A percentile compares a stretch with the other conserved stretches of the same genome.
Conservation (phyloP, 2,797 vertebrate genomes). For the Apodemus agrarius region DNA sequence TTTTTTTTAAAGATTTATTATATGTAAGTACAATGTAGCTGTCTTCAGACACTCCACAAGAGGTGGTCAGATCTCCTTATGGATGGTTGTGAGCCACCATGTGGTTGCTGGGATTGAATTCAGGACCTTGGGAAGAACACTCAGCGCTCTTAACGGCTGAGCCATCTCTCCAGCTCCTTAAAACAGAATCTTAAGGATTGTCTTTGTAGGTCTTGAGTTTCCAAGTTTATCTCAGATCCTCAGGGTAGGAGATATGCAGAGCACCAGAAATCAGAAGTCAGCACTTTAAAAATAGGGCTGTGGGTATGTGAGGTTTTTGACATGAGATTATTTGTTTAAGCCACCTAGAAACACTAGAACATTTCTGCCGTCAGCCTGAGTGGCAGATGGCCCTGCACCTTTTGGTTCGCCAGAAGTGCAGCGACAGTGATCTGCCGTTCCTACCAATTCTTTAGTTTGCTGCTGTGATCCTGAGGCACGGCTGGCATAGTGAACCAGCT, state of each 20-base stretch:
- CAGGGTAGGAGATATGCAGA: not conserved
- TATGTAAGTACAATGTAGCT: too few relatives aligned
- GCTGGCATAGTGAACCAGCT: not conserved
- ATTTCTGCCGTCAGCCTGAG: not conserved
- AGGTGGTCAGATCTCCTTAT: too few relatives aligned
- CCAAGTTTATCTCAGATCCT: not conserved
- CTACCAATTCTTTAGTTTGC: not conserved
- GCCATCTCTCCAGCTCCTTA: not conserved
- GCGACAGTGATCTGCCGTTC: not conserved
- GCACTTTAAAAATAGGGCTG: not conserved
- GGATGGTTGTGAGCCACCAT: too few relatives aligned
- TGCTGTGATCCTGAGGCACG: not conserved
- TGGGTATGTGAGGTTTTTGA: not conserved
- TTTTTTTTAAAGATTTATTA: too few relatives aligned
- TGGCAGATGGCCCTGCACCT: not conserved
- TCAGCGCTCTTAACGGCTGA: not conserved
- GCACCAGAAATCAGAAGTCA: not conserved
- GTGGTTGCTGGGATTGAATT: too few relatives aligned
- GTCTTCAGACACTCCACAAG: too few relatives aligned
- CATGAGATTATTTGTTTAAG: not conserved
- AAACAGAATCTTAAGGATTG: not conserved
- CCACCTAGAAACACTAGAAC: not conserved
- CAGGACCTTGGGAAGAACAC: not conserved
- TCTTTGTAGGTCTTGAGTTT: not conserved
- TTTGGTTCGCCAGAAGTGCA: not conserved